phyloP scores from a whole-genome alignment of 2,113 vertebrate species.

The Ardeotis arabs region DNA sequence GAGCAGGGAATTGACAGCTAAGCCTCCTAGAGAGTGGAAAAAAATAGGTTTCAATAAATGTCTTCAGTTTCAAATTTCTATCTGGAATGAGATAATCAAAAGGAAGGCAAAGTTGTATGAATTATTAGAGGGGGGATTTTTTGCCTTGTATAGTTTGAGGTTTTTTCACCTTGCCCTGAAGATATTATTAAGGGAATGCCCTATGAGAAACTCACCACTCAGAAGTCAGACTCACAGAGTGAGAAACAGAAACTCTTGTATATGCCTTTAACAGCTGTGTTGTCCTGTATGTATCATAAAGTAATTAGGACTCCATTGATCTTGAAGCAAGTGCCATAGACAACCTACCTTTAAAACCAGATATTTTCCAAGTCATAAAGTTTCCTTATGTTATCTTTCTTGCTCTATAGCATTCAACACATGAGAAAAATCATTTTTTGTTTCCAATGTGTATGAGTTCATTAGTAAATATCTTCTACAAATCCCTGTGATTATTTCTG shows the following conservation, averaged over 20 bases:
- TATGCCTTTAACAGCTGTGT: neutral
- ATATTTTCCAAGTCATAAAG: neutral
- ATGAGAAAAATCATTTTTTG: neutral
- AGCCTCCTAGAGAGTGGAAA: neutral
- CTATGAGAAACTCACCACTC: neutral
- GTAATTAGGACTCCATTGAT: neutral
- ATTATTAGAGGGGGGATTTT: neutral
- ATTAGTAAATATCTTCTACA: constrained; percentile 1
- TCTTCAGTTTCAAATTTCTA: neutral
- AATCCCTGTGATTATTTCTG: constrained; percentile 28
- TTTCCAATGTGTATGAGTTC: neutral
- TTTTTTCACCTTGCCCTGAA: neutral
- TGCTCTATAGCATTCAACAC: neutral
- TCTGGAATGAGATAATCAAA: neutral
- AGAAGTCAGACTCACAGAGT: neutral
- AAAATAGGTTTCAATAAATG: neutral
- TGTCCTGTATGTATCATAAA: neutral
- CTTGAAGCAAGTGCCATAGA: neutral
- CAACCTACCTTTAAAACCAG: neutral
- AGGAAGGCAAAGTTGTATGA: neutral
- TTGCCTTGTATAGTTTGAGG: neutral
- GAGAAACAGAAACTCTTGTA: neutral
- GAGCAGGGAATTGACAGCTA: neutral
- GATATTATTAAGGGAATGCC: neutral
- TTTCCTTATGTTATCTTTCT: neutral